Evolutionary conservation across 2,113 vertebrate species (phyloP), one percentile per base, ranked within the genome.

Genomic region (Gymnarchus niloticus): DNA sequence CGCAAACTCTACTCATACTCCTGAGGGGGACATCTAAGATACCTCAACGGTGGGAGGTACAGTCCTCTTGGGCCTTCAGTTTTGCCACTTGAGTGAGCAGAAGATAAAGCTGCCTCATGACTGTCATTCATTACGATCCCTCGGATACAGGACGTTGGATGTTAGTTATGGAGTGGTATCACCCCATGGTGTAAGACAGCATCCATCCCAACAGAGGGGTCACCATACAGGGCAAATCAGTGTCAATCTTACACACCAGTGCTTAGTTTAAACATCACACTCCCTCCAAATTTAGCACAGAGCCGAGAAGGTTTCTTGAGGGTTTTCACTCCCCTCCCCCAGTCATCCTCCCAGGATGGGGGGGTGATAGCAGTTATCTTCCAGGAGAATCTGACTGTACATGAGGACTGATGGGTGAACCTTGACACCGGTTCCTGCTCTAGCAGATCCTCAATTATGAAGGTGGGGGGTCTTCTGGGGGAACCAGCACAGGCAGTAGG

Each of bases 261-360:
- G 84, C 17, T 41, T 76, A 56, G 77, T 85, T 48, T 77, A 76
- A 85, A 77, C 49, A 54, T 73, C 84, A 85, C 51, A 6, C 84
- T 85, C 61, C 33, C 33, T 85, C 65, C 84, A 65, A 73, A 85
- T 85, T 85, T 65, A 85, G 61, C 84, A 76, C 51, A 2, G 17
- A 49, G 10, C 84, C 54, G 84, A 56, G 61, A 77, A 82, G 80
- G 49, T 17, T 12, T 61, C 19, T 0, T 21, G 25, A 76, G 28
- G 46, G 21, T 54, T 17, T n/a, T 52, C 48, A 3, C 7, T 48
- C 78, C 17, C 41, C 19, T 46, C 19, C 41, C 44, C 41, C 57
- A 2, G 25, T 23, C 44, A 41, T 21, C 80, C 56, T 33, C 23
- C 59, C 6, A 84, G 51, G 51, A 37, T 37, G 51, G 21, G 49